These are phyloP conservation scores for Pelecanoides urinatrix DNA, from an alignment of 2,113 vertebrate species.

Conservation along the genomic window DNA sequence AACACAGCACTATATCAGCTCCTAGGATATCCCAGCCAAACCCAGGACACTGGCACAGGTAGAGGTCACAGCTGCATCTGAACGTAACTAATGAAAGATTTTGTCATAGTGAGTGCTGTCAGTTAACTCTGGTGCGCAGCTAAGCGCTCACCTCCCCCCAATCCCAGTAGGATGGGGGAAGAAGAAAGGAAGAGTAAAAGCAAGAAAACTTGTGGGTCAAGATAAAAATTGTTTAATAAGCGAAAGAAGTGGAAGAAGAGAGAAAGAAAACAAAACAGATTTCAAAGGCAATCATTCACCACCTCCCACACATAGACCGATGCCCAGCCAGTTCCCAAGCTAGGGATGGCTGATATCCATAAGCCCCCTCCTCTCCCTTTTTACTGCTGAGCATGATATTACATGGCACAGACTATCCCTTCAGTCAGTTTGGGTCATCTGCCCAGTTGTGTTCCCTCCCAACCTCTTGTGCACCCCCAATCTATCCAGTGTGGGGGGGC, in stretches of 20 bases:
- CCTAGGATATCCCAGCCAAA: too few species aligned
- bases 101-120: background rate
- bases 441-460: background rate
- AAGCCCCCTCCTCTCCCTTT: background rate
- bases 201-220: background rate
- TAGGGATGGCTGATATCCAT: background rate
- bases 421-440: background rate
- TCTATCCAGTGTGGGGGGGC: background rate
- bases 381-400: background rate
- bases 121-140: too few species aligned
- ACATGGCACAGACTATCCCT: background rate
- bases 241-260: background rate
- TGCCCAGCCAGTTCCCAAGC: background rate
- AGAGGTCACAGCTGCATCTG: background rate
- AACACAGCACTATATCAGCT: too few species aligned
- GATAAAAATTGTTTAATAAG: background rate
- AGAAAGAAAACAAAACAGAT: background rate
- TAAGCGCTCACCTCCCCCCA: fast-evolving
- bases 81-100: background rate
- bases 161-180: background rate
- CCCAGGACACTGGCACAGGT: background rate
- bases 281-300: background rate
- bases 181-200: background rate
- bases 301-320: background rate
- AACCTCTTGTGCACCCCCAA: background rate